These are phyloP conservation scores for Neopelma chrysocephalum DNA, from an alignment of 2,797 vertebrate genomes.

Conservation along the genomic window DNA sequence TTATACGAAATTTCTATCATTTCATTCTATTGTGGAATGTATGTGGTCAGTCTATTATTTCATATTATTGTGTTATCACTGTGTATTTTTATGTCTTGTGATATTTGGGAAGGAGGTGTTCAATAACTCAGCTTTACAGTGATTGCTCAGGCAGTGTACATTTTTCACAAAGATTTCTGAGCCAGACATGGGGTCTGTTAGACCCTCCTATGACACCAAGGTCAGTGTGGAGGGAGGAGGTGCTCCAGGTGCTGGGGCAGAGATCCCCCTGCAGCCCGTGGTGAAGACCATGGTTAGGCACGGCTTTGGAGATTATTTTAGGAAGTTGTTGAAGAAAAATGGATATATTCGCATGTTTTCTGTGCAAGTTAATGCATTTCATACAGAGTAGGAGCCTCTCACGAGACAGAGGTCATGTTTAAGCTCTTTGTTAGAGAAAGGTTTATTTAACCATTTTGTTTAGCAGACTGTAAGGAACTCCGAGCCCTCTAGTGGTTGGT, in stretches of 20 bases:
- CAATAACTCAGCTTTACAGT: not conserved
- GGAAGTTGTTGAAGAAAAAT: not conserved
- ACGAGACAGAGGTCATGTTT: not conserved
- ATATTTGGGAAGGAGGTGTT: not conserved
- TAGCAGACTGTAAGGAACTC: not conserved
- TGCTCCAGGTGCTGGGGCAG: not conserved
- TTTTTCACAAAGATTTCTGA: not conserved
- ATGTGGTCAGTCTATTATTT: not conserved
- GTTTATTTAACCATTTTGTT: not conserved
- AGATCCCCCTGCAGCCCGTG: rapidly evolving
- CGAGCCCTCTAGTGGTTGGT: conserved; percentile 39
- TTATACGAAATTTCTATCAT: not conserved
- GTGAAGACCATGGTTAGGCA: not conserved
- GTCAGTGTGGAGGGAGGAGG: not conserved
- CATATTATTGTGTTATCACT: not conserved
- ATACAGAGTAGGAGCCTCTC: not conserved
- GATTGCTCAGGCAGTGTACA: not conserved
- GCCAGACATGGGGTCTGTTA: not conserved
- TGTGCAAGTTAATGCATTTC: not conserved
- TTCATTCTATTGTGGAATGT: not conserved
- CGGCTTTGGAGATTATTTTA: not conserved
- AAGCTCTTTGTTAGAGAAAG: not conserved
- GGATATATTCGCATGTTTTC: not conserved
- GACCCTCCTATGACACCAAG: not conserved
- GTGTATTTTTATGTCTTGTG: not conserved